Percentiles rank a stretch among this genome's conserved stretches.
These are phyloP conservation scores for Adelognathus sp. DNA, from an alignment of 2,888 invertebrate genomes.

Conservation along the genomic window DNA sequence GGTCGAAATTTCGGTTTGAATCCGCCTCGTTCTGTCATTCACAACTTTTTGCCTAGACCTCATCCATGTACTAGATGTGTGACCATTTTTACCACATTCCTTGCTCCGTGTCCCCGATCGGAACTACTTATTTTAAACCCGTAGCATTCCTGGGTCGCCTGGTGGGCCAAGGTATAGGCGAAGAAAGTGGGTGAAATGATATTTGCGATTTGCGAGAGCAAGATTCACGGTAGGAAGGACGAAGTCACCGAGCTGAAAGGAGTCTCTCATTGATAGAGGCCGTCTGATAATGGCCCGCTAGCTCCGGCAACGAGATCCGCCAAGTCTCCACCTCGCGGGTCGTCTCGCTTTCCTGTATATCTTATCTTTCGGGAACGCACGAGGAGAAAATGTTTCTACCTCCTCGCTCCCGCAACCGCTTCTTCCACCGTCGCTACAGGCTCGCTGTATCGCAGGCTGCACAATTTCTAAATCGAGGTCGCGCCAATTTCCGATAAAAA, in stretches of 20 bases:
- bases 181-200: not conserved
- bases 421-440: not conserved
- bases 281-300: not conserved
- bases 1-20: no score
- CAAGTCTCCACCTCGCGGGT: not conserved
- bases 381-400: constrained; percentile 3
- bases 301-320: not conserved
- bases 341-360: not conserved
- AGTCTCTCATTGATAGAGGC: constrained; percentile 14
- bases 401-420: not conserved
- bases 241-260: not conserved
- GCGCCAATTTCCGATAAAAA: constrained; percentile 59
- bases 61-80: no score
- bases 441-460: constrained; percentile 35
- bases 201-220: not conserved
- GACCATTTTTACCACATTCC: no score
- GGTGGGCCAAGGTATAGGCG: no score
- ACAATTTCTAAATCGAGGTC: constrained; percentile 39
- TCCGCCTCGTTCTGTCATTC: no score
- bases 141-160: no score
- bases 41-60: no score
- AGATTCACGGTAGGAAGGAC: not conserved
- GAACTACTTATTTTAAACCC: not conserved
- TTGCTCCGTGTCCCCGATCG: no score
- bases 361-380: constrained; percentile 17